Evolutionary conservation across 1,140 invertebrate species (phyloP).

Genomic region (Papilio dardanus): DNA sequence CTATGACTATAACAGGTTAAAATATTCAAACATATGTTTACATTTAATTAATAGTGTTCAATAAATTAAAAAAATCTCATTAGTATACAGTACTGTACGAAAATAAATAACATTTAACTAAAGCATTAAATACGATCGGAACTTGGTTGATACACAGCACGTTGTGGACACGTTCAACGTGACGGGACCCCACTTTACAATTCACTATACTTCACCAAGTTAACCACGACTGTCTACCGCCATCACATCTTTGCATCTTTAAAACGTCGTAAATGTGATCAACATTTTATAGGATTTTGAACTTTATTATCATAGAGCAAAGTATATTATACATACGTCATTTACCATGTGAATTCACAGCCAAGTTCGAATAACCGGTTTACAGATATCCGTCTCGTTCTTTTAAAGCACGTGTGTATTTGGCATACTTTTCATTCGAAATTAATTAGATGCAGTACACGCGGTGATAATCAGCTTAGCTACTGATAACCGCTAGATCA

Average conservation of each 20-base stretch:
- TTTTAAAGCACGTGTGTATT: conserved; percentile 64
- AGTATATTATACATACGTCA: conserved; percentile 45
- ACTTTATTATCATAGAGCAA: conserved; percentile 44
- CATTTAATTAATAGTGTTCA: neutral
- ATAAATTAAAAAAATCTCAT: conserved; percentile 35
- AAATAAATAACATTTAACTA: conserved; percentile 37
- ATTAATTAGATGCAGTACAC: conserved; percentile 26
- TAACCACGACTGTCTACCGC: conserved; percentile 69
- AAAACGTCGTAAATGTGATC: conserved; percentile 56
- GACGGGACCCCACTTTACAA: conserved; percentile 70
- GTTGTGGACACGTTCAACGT: conserved; percentile 55
- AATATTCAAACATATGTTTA: conserved; percentile 52
- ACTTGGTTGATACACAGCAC: conserved; percentile 47
- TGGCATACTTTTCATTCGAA: conserved; percentile 55
- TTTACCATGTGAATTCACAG: conserved; percentile 63
- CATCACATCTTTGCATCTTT: conserved; percentile 49
- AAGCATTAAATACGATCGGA: conserved; percentile 54
- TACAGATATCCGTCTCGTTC: conserved; percentile 58
- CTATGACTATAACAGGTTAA: conserved; percentile 62
- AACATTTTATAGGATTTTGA: conserved; percentile 25
- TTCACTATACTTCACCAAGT: conserved; percentile 67
- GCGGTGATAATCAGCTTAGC: conserved; percentile 34
- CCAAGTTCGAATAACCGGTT: conserved; percentile 78
- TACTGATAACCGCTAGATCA: conserved; percentile 41
- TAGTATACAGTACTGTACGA: neutral